Conservation (phyloP, 2,888 invertebrate genomes). For the Epinotia ramella region DNA sequence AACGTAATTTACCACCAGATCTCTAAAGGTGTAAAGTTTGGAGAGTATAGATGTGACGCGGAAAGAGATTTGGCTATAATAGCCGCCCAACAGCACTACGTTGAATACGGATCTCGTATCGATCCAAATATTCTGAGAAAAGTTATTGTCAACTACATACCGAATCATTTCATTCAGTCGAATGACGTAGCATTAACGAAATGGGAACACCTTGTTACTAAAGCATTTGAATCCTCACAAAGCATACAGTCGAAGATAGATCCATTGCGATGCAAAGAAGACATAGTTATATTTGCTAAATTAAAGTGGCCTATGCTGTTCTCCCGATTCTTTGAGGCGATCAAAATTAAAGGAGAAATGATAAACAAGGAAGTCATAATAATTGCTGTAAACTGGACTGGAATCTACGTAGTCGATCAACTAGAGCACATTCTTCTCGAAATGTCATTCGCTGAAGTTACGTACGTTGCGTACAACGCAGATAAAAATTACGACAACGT, state of each 20-base stretch:
- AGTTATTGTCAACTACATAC: conserved; percentile 92
- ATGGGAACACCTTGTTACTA: conserved; percentile 90
- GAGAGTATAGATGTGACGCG: conserved; percentile 94
- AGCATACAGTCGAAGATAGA: conserved; percentile 89
- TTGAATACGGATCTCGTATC: conserved; percentile 90
- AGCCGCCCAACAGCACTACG: conserved; percentile 95
- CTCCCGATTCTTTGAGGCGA: conserved; percentile 96
- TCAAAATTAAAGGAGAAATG: conserved; percentile 89
- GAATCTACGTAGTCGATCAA: conserved; percentile 96
- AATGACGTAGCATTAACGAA: conserved; percentile 87
- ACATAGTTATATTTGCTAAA: conserved; percentile 96
- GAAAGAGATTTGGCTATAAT: conserved; percentile 95
- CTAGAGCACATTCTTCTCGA: conserved; percentile 96
- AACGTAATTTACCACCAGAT: conserved; percentile 96
- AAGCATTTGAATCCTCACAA: conserved; percentile 89
- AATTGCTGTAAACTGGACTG: conserved; percentile 97
- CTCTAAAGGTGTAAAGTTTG: conserved; percentile 94
- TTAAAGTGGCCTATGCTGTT: conserved; percentile 97
- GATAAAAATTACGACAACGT: conserved; percentile 80
- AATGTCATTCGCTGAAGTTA: conserved; percentile 94
- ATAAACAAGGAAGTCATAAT: conserved; percentile 91
- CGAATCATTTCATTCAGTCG: conserved; percentile 88
- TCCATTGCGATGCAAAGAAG: conserved; percentile 91
- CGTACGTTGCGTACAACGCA: conserved; percentile 88
- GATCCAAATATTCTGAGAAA: conserved; percentile 88